Base-by-base conservation (phyloP, 2,888 invertebrate genomes). In the Platycheirus albimanus region DNA sequence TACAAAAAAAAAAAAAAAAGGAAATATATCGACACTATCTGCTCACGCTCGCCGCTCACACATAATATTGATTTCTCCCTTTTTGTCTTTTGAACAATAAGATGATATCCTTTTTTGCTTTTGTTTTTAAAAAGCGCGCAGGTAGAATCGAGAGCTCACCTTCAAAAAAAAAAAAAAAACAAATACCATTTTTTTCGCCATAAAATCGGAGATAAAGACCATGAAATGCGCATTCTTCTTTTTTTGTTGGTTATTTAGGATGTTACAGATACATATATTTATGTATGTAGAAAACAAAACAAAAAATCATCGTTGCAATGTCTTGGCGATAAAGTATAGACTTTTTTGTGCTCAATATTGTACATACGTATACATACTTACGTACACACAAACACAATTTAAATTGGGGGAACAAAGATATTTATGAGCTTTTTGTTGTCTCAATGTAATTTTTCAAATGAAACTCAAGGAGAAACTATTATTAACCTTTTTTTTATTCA, bases 371-470 rank as follows among this genome's bases (percentile, higher is more conserved):
- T 13, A 17, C 8, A 47, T 47, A 15, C n/a, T n/a, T n/a, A n/a
- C n/a, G n/a, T n/a, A 8, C 28, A 33, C 8, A 24, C 17, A 54
- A 33, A 20, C 20, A 66, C 67, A 81, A 52, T 64, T 76, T 76
- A 64, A 75, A 81, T 76, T 76, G 80, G 58, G 51, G 33, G 58
- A 76, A 69, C 84, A 84, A 84, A 84, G 64, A 85, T 87, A 87
- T 87, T 87, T 87, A 87, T 87, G 86, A 86, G 86, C 86, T 86
- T 86, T 87, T 87, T 87, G 86, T 87, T 85, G 86, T 85, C 84
- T 85, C 78, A 85, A 81, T 85, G 85, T 85, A 86, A 86, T 86
- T 86, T 86, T 86, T 86, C 86, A 86, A 83, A 85, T 85, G 67
- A 74, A 84, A 77, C 71, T 81, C 70, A 66, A 81, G 76, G 76